These are phyloP conservation scores for Himalopsyche phryganea DNA, from an alignment of 1,140 invertebrate genomes.

Conservation along the genomic window DNA sequence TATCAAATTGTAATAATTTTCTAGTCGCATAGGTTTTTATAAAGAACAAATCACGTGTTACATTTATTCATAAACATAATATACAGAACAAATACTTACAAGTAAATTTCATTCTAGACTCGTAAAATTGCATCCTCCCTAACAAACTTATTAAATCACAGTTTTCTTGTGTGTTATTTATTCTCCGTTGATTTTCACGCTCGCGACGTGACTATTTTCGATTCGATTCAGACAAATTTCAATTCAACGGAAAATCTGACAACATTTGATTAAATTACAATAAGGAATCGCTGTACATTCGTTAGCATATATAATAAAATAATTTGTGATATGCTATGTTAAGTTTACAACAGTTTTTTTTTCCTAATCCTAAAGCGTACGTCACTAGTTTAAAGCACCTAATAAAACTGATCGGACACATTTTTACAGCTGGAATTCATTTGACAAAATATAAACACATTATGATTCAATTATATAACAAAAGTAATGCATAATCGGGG, in stretches of 20 bases:
- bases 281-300: constrained; percentile 2
- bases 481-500: neutral
- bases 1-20: constrained; percentile 35
- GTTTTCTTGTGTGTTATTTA: constrained; percentile 24
- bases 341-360: neutral
- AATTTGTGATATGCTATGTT: constrained; percentile 5
- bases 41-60: constrained; percentile 31
- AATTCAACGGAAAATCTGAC: constrained; percentile 1
- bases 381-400: constrained; percentile 5
- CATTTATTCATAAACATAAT: constrained; percentile 29
- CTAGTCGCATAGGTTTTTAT: constrained; percentile 31
- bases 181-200: neutral
- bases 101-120: constrained; percentile 23
- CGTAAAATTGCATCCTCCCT: constrained; percentile 33
- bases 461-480: neutral
- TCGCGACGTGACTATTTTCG: no score
- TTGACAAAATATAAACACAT: constrained; percentile 26
- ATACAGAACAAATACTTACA: constrained; percentile 3
- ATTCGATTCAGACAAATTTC: neutral
- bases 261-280: no score
- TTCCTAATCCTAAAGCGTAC: neutral
- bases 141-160: constrained; percentile 33
- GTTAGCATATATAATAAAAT: constrained; percentile 1
- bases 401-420: constrained; percentile 3
- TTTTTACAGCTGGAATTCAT: constrained; percentile 21